Base-by-base conservation (phyloP, 2,888 invertebrate genomes). In the Torymus texanus region DNA sequence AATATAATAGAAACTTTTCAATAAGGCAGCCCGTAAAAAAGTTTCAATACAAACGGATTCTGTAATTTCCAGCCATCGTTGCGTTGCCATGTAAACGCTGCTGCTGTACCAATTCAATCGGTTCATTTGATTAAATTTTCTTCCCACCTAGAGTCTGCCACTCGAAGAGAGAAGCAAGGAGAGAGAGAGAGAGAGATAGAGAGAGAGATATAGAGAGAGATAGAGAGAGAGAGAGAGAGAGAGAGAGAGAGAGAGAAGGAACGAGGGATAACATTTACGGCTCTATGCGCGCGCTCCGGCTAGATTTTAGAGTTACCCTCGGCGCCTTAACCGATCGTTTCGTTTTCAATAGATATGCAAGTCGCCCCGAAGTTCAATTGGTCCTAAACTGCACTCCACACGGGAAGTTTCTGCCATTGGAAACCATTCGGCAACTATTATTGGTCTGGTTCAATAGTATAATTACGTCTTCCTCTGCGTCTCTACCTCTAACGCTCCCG, bases 371-470 rank as follows among this genome's bases (percentile, higher is more conserved):
- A 87, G 86, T 88, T 87, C 85, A 88, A 88, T 88, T 86, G 87
- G 83, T 87, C 83, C 86, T 87, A 85, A 87, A 88, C 86, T 85
- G 84, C 87, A 86, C 83, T 82, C 83, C 77, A 41, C 41, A 41
- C 41, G 61, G 61, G 67, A 86, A 87, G 85, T 87, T 87, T 84
- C 82, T 79, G 81, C 85, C 85, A 86, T 87, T 86, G 87, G 85
- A 87, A 88, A 87, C 84, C 84, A 84, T 83, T 87, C 84, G 83
- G 84, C 84, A 85, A 86, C 87, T 88, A 85, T 88, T 87, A 87
- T 87, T 85, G 86, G 85, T 87, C 84, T 83, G 84, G 85, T 84
- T 86, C 85, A 84, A 84, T 81, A 83, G 86, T 87, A 86, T 87
- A 88, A 88, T 88, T 87, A 87, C 87, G 41, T 50, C 75, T 70